These are phyloP conservation scores for Corythoichthys intestinalis DNA, from an alignment of 2,113 vertebrate genomes.

Conservation along the genomic window DNA sequence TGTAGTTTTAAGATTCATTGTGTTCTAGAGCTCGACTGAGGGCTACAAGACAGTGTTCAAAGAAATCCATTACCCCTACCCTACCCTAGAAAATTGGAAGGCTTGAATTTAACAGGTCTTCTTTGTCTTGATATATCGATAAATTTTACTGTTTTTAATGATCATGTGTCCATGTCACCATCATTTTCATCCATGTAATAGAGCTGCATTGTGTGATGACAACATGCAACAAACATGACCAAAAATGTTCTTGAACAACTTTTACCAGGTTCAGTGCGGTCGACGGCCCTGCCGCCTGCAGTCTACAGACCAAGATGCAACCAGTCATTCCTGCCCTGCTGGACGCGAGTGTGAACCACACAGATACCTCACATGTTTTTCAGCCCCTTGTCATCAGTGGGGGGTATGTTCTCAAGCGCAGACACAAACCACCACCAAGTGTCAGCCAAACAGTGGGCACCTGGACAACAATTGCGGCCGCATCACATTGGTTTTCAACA, in stretches of 20 bases:
- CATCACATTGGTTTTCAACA: slow-evolving; percentile 86
- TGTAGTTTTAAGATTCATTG: too few species aligned
- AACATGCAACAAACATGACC: not conserved
- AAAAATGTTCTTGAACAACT: not conserved
- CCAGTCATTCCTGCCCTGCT: slow-evolving; percentile 69
- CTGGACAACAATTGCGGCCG: slow-evolving; percentile 90
- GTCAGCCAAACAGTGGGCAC: slow-evolving; percentile 82
- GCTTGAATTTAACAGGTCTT: too few species aligned
- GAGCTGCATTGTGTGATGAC: not conserved
- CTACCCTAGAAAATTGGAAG: too few species aligned
- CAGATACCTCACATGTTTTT: slow-evolving; percentile 82
- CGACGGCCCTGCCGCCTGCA: slow-evolving; percentile 79
- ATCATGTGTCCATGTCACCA: too few species aligned
- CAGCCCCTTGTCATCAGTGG: slow-evolving; percentile 84
- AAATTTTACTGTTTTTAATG: too few species aligned
- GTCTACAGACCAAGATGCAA: slow-evolving; percentile 31
- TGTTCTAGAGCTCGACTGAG: too few species aligned
- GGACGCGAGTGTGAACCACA: slow-evolving; percentile 81
- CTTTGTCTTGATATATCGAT: too few species aligned
- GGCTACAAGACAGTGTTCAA: too few species aligned
- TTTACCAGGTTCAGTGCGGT: slow-evolving; percentile 85
- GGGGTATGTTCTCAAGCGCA: slow-evolving; percentile 78
- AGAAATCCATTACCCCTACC: too few species aligned
- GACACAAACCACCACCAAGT: slow-evolving; percentile 72
- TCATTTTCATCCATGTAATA: not conserved